Evolutionary conservation across 2,888 invertebrate genomes (phyloP), one percentile per base, ranked within the genome.

Genomic region (Synanthedon myopaeformis): DNA sequence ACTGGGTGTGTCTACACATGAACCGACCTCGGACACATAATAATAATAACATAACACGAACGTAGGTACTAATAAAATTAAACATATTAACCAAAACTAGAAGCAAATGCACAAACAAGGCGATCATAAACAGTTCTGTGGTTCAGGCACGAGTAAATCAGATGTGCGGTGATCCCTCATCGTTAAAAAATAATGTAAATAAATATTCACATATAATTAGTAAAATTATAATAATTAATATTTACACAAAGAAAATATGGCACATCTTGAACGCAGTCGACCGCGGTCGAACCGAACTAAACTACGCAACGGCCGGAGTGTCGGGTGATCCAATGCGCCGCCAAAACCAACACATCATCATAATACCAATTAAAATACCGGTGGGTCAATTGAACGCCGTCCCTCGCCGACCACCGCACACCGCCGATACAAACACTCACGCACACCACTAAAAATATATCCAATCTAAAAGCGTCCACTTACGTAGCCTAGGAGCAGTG

Each of bases 201-300:
- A 86, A 85, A 85, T 85, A 86, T 82, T 79, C 79, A 78, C 74
- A 79, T 79, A 60, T 23, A 23, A 63, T 78, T 54, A 80, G 70
- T 79, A 76, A 49, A 42, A 67, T 72, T 73, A 79, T 70, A 77
- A 79, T 84, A 79, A 76, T 79, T 79, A 84, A 85, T 87, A 86
- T 86, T 86, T 87, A 86, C 85, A 86, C 74, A 81, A 82, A 78
- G 78, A 85, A 83, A 84, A 87, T 87, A 87, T 87, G 87, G 87
- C 87, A 87, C 87, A 85, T 83, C 83, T 80, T 76, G 70, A 68
- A 71, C 69, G 57, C 57, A 70, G 76, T 80, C 82, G 79, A 84
- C 81, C 83, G 82, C 82, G 61, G 55, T 55, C 58, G 58, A 51
- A 58, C 54, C 58, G 58, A 57, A 56, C 66, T 69, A 64, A 65